Evolutionary conservation across 1,140 invertebrate species (phyloP).

Genomic region (Mamestra configurata): DNA sequence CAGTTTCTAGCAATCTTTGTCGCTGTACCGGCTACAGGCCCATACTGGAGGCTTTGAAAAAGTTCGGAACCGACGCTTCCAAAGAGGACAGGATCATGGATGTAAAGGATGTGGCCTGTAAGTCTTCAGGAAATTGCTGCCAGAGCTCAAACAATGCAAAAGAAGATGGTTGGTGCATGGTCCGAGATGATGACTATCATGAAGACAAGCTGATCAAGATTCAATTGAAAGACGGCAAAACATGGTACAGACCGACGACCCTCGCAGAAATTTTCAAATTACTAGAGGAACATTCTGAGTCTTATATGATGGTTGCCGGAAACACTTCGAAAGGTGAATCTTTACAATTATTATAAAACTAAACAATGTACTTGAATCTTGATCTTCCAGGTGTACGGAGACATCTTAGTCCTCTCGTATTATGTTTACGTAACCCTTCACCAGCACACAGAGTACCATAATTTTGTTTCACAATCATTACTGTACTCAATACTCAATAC

Average conservation of each 20-base stretch:
- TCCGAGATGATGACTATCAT: constrained; percentile 53
- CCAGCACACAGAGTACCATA: too few relatives aligned
- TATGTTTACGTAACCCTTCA: too few relatives aligned
- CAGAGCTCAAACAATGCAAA: constrained; percentile 56
- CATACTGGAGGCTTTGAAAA: constrained; percentile 93
- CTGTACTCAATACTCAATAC: too few relatives aligned
- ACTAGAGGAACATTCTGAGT: constrained; percentile 55
- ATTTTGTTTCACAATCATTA: too few relatives aligned
- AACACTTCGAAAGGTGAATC: constrained; percentile 84
- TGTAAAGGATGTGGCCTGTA: constrained; percentile 71
- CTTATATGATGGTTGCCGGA: constrained; percentile 88
- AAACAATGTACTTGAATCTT: too few relatives aligned
- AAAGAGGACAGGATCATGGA: constrained; percentile 57
- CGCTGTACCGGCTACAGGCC: constrained; percentile 94
- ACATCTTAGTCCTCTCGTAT: too few relatives aligned
- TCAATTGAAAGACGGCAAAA: constrained; percentile 65
- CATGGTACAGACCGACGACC: constrained; percentile 67
- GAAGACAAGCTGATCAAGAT: constrained; percentile 59
- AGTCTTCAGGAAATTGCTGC: constrained; percentile 67
- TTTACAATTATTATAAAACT: too few relatives aligned
- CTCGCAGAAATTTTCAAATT: constrained; percentile 67
- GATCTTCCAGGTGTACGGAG: too few relatives aligned
- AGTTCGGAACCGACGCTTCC: constrained; percentile 84
- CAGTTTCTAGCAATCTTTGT: constrained; percentile 93
- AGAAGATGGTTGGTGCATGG: constrained; percentile 70